Base-by-base conservation (phyloP, 1,140 invertebrate species). In the Lasioglossum albipes region DNA sequence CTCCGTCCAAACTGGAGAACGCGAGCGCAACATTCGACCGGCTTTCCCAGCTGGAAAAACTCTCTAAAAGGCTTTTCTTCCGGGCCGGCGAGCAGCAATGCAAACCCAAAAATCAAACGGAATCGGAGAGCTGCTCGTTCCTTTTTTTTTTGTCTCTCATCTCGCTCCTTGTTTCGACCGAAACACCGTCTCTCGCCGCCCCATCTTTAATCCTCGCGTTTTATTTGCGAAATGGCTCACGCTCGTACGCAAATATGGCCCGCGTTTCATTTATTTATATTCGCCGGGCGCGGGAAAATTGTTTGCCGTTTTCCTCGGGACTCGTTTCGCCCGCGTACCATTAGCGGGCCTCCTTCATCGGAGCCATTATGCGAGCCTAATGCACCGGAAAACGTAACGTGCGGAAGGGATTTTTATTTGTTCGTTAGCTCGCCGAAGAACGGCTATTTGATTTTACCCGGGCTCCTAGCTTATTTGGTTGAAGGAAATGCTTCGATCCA, bases 41-140 rank as follows among this genome's bases (percentile, higher is more conserved):
- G 81, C 42, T 85, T 91, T 90, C 86, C 91, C 90, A 90, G 84
- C 88, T 90, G 89, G 91, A 92, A 91, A 91, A 92, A 90, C 86
- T 89, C 90, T 91, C 86, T 89, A 91, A 92, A 27, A 92, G 90
- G 88, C 84, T 91, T 90, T 88, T 72, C 79, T 89, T 90, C 85
- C 90, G 79, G 84, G 27, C 87, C 89, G 91, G 75, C 75, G 89
- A 78, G 36, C 85, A 87, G 90, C 90, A 92, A 93, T 93, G 90
- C 90, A 83, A 89, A 90, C 10, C 82, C 88, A 89, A 91, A 92
- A 92, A 92, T 92, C 91, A 91, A 92, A 93, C 87, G 83, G 80
- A 54, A 79, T 57, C 52, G 41, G 73, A 84, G 59, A 67, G 77
- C 80, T 75, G 31, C 13, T 12, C 10, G 1, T 27, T 41, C 41